phyloP scores from a whole-genome alignment of 92 coral and sea anemone genomes.

The Scolanthus callimorphus region DNA sequence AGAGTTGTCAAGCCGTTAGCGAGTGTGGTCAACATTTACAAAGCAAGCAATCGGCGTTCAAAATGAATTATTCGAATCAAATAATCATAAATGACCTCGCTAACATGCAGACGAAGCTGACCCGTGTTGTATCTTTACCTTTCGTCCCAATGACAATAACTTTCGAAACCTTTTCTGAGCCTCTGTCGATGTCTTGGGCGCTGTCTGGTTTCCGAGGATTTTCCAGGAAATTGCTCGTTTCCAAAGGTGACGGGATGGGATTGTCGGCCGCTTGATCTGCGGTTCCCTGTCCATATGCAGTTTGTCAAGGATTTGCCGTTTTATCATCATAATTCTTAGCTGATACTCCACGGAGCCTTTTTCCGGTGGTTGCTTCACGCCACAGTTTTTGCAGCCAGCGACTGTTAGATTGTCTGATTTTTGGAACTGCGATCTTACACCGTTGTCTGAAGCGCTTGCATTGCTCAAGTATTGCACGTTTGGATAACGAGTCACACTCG shows the following conservation, averaged over 20 bases:
- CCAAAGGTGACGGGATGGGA: conserved; percentile 31
- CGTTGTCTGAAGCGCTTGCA: conserved; percentile 9
- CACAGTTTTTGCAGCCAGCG: conserved; percentile 32
- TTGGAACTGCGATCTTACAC: not conserved
- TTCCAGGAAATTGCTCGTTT: conserved; percentile 51
- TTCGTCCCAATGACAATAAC: conserved; percentile 38
- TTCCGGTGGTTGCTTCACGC: conserved; percentile 11
- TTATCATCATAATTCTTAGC: conserved; percentile 50
- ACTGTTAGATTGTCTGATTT: not conserved
- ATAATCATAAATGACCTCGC: too few relatives aligned
- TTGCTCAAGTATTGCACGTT: conserved; percentile 11
- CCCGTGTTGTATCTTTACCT: too few relatives aligned
- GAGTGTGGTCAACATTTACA: too few relatives aligned
- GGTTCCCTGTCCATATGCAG: conserved; percentile 46
- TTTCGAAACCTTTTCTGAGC: conserved; percentile 17
- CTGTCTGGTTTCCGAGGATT: not conserved
- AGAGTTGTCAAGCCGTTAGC: too few relatives aligned
- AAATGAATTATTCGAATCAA: too few relatives aligned
- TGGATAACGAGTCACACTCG: conserved; percentile 1
- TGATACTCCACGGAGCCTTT: conserved; percentile 22
- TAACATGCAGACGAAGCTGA: too few relatives aligned
- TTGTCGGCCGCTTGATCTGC: conserved; percentile 28
- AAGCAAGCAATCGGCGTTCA: too few relatives aligned
- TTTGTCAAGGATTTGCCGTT: conserved; percentile 40
- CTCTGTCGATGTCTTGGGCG: not conserved